Evolutionary conservation across 2,113 vertebrate species (phyloP).

Genomic region (Bubo bubo): DNA sequence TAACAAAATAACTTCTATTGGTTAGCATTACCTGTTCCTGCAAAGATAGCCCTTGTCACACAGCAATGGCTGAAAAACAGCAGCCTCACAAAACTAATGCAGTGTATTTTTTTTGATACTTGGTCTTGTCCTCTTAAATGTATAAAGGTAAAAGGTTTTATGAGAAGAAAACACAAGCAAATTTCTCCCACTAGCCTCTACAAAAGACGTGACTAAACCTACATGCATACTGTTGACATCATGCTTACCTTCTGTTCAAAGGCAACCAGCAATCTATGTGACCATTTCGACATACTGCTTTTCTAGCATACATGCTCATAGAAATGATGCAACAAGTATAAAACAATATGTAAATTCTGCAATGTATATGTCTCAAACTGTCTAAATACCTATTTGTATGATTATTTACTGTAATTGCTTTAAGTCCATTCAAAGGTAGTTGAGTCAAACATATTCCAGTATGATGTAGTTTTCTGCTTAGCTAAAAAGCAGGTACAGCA

Average conservation of each 20-base stretch:
- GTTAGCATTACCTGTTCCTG: neutral
- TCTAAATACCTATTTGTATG: neutral
- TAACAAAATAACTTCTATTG: neutral
- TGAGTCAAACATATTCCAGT: neutral
- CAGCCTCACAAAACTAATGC: neutral
- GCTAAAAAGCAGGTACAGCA: neutral
- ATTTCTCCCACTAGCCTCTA: neutral
- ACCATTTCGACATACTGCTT: neutral
- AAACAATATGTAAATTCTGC: neutral
- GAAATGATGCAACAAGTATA: neutral
- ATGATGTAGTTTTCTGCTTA: neutral
- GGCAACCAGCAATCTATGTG: neutral
- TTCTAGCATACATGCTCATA: neutral
- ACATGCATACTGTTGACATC: rapidly evolving
- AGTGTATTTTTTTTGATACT: neutral
- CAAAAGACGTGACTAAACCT: neutral
- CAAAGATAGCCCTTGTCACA: neutral
- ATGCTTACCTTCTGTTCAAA: neutral
- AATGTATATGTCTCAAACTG: neutral
- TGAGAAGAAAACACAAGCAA: neutral
- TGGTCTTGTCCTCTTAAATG: neutral
- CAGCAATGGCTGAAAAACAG: neutral
- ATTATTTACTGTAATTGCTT: neutral
- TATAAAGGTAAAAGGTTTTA: neutral
- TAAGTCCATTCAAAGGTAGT: neutral